These are phyloP conservation scores for Candoia aspera DNA, from an alignment of 2,113 vertebrate genomes.

Conservation along the genomic window DNA sequence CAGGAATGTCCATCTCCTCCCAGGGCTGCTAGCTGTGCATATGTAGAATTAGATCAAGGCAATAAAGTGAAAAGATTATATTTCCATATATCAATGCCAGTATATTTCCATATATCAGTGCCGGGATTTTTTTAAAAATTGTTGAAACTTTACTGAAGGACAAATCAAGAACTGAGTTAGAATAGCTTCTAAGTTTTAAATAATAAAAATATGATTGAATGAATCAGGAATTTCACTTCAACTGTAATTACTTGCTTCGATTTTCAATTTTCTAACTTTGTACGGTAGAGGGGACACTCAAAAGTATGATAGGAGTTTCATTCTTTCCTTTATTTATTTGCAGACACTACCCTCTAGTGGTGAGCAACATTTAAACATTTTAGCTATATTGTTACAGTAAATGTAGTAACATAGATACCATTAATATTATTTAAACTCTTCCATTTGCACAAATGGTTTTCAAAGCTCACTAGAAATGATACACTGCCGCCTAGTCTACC, in stretches of 20 bases:
- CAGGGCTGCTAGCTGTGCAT: neutral
- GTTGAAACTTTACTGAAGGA: constrained; percentile 1
- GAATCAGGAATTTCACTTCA: neutral
- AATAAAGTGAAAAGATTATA: neutral
- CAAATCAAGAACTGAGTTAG: neutral
- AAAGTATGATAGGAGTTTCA: neutral
- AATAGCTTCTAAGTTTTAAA: neutral
- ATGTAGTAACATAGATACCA: neutral
- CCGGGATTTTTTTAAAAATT: neutral
- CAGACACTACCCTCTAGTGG: constrained; percentile 74
- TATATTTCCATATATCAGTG: neutral
- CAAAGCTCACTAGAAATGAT: neutral
- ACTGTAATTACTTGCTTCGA: constrained; percentile 28
- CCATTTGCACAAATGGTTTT: neutral
- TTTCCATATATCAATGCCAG: neutral
- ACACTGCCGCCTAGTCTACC: neutral
- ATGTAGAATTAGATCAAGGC: neutral
- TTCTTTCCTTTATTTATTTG: constrained; percentile 45
- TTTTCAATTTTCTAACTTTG: constrained; percentile 20
- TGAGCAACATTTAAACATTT: constrained; percentile 32
- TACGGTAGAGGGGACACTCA: constrained; percentile 15
- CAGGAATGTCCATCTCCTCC: neutral
- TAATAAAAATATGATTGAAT: neutral
- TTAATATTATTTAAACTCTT: neutral
- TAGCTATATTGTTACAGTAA: neutral